Base-by-base conservation (phyloP, 2,888 invertebrate species). In the Cantharis nigra region DNA sequence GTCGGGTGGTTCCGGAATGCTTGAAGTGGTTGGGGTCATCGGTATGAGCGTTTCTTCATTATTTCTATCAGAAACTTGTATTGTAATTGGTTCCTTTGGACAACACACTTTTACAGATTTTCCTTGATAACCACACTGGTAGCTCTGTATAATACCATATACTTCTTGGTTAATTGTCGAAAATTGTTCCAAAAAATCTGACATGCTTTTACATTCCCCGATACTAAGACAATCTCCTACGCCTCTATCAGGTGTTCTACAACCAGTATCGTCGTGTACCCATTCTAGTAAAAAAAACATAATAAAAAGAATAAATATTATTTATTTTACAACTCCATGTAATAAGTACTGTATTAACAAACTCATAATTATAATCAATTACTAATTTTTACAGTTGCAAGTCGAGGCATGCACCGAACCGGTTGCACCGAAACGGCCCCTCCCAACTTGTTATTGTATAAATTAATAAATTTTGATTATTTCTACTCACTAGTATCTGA, bases 151-250 rank as follows among this genome's bases (percentile, higher is more conserved):
- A 10, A 70, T 28, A 9, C 30, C 3, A 13, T 69, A 18, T 63
- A 49, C 4, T 3, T 16, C 11, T 33, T 49, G 70, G 0, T 62
- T 63, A 64, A 72, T 5, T 3, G 14, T 10, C 1, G 5, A 3
- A 0, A 18, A 4, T 14, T 72, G 13, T 65, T 26, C 16, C 11
- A 83, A 65, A 10, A 78, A 81, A 33, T 83, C 78, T 9, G 81
- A 63, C 63, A 85, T 80, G 16, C 80, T 81, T 14, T 81, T 76
- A 72, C 85, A 85, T 14, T 78, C 69, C 20, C 84, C 78, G 3
- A 91, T 81, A 0, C 82, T 78, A 9, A 88, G 81, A 82, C 90
- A 90, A 1, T 81, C 79, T 0, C 89, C 90, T 0, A 71, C 72
- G 0, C 79, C 81, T 5, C 86, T 85, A 20, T 79, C 83, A 2